Base-by-base conservation (phyloP, 2,113 vertebrate species). In the Abramis brama region DNA sequence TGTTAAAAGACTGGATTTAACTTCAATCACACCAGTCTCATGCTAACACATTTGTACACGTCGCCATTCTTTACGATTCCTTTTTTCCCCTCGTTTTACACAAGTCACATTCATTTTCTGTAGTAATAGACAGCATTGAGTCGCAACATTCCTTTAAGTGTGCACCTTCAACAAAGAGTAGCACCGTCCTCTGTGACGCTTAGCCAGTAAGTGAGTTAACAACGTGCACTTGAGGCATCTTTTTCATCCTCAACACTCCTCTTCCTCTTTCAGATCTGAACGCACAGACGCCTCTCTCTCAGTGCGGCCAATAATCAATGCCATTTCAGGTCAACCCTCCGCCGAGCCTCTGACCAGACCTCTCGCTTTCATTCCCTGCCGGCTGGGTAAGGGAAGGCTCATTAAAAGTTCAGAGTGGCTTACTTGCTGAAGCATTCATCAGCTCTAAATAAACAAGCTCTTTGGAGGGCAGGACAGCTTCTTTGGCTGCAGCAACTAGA, bases 401-500 rank as follows among this genome's bases (percentile, higher is more conserved):
- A 84, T 89, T 89, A 87, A 87, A 89, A 89, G 88, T 89, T 89
- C 88, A 89, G 83, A 76, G 87, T 27, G 71, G 33, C 83, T 87
- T 84, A 55, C 71, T 71, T 66, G 64, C 79, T 79, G 71, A 73
- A 73, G 82, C 81, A 87, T 89, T 87, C 81, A 85, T 85, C 60
- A 75, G 80, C 81, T 78, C 60, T 85, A 82, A 76, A 89, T 87
- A 89, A 89, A 89, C 83, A 85, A 87, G 85, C 78, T 73, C 71
- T 45, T 78, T 23, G 71, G 71, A 87, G 78, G 71, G 71, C 78
- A 78, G 78, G 77, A 33, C 76, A 68, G 78, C 36, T 64, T 73
- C 81, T 85, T 80, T 59, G 43, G 84, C 80, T 83, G 80, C 74
- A 76, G 55, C 60, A 39, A 68, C 75, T 86, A 78, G 57, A 39